Percentiles rank a stretch among this genome's conserved stretches.
These are phyloP conservation scores for Andrena fulva DNA, from an alignment of 2,888 invertebrate genomes.

Conservation along the genomic window DNA sequence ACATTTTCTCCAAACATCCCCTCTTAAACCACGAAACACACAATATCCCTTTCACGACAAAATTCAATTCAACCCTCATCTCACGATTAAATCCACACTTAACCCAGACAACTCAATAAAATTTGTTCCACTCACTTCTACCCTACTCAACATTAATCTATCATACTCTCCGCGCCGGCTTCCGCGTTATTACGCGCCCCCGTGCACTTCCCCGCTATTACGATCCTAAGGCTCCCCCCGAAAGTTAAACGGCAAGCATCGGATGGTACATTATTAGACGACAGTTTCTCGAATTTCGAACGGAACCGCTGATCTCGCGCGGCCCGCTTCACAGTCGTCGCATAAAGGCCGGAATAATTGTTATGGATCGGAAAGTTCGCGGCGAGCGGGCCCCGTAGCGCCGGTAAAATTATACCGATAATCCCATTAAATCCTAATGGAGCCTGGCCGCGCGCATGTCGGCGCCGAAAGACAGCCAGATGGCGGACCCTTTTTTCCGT, in stretches of 20 bases:
- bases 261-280: constrained; percentile 14
- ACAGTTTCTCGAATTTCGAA: constrained; percentile 25
- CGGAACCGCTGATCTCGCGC: constrained; percentile 29
- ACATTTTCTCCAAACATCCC: too few relatives aligned
- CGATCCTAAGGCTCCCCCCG: neutral
- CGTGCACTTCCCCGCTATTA: neutral
- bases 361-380: constrained; percentile 45
- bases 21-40: too few relatives aligned
- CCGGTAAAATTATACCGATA: constrained; percentile 52
- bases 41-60: too few relatives aligned
- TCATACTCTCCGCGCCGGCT: too few relatives aligned
- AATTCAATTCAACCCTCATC: too few relatives aligned
- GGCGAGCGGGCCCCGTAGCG: constrained; percentile 20
- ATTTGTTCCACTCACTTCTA: too few relatives aligned
- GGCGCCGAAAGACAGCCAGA: constrained; percentile 32
- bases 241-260: constrained; percentile 11
- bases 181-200: too few relatives aligned
- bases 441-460: constrained; percentile 26
- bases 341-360: constrained; percentile 44
- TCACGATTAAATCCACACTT: too few relatives aligned
- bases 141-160: too few relatives aligned
- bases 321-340: constrained; percentile 17
- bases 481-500: neutral
- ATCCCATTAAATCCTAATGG: constrained; percentile 55
- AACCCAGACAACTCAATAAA: too few relatives aligned